Evolutionary conservation across 2,113 vertebrate genomes (phyloP).

Genomic region (Galbula dea): DNA sequence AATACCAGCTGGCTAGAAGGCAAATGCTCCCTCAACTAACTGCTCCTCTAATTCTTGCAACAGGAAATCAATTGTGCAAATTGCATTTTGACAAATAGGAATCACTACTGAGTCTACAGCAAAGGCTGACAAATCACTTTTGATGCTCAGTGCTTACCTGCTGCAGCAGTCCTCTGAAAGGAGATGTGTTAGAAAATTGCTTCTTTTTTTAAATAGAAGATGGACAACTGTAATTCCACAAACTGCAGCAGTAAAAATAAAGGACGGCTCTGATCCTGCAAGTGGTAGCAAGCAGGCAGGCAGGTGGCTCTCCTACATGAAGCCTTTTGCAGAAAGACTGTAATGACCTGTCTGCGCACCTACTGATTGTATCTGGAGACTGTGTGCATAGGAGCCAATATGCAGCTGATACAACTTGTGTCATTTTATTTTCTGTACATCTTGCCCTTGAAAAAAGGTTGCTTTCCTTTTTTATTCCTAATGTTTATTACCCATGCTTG

Average conservation of each 20-base stretch:
- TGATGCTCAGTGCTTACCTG: not conserved
- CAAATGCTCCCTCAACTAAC: not conserved
- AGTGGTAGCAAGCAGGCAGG: not conserved
- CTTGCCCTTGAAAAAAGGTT: not conserved
- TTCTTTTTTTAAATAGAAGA: not conserved
- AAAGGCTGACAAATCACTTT: not conserved
- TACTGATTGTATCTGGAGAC: slow-evolving; percentile 9
- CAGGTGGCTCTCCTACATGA: not conserved
- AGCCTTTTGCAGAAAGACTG: not conserved
- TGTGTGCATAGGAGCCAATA: not conserved
- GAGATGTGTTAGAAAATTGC: not conserved
- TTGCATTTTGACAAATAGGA: slow-evolving; percentile 11
- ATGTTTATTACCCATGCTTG: not conserved
- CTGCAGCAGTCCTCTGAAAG: not conserved
- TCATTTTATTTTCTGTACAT: slow-evolving; percentile 12
- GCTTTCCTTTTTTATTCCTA: not conserved
- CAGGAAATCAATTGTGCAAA: slow-evolving; percentile 17
- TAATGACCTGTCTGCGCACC: slow-evolving; percentile 41
- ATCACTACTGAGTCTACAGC: not conserved
- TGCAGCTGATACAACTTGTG: not conserved
- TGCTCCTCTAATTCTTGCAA: not conserved
- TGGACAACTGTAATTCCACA: not conserved
- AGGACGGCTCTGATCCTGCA: not conserved
- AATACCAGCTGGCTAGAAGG: not conserved
- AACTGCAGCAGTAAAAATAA: not conserved